Conservation (phyloP, 2,797 vertebrate genomes). For the Anguilla megastoma region DNA sequence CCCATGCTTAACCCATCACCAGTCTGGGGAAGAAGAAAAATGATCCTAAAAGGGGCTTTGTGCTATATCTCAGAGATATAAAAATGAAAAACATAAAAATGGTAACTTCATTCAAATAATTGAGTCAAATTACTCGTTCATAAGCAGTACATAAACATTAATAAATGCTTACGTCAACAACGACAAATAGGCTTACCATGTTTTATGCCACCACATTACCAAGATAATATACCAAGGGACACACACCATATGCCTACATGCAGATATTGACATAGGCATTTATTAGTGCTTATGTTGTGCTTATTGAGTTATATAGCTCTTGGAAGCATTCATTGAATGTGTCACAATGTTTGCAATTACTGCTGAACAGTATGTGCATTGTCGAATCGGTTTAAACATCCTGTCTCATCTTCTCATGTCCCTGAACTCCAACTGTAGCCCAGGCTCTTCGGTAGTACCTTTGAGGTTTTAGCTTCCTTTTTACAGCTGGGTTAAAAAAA, state of each 20-base stretch:
- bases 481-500: neutral
- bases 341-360: neutral
- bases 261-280: neutral
- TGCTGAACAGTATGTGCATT: neutral
- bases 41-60: neutral
- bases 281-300: neutral
- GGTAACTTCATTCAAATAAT: neutral
- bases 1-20: conserved; percentile 33
- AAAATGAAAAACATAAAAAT: neutral
- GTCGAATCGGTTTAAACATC: neutral
- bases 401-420: neutral
- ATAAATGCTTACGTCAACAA: no score
- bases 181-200: no score
- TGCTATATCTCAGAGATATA: neutral
- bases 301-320: neutral
- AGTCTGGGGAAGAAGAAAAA: conserved; percentile 18
- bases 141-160: neutral
- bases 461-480: neutral
- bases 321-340: neutral
- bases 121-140: neutral
- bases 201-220: no score
- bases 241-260: neutral
- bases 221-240: no score
- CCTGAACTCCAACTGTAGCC: neutral
- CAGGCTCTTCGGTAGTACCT: neutral